phyloP scores from a whole-genome alignment of 2,113 vertebrate genomes.

The Willisornis vidua region DNA sequence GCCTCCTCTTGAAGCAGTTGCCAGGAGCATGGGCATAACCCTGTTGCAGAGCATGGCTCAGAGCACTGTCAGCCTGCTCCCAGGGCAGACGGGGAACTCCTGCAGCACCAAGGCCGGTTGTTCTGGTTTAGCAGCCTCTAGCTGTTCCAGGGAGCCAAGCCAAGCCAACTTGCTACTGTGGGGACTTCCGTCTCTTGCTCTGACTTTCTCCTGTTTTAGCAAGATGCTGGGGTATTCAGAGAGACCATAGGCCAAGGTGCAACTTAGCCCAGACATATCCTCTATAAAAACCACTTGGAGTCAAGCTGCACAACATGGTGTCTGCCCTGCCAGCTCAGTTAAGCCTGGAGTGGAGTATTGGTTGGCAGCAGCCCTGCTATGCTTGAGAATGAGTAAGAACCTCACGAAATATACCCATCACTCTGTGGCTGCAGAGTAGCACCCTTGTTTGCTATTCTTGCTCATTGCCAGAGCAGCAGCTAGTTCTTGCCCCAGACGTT shows the following conservation, averaged over 20 bases:
- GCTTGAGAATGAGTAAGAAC: background rate
- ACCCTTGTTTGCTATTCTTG: background rate
- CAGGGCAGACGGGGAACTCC: background rate
- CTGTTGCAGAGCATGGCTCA: background rate
- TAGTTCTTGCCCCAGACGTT: background rate
- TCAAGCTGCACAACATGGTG: accelerated
- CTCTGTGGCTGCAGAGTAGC: background rate
- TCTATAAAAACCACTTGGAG: background rate
- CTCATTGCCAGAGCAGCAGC: background rate
- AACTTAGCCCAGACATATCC: background rate
- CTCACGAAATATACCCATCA: accelerated
- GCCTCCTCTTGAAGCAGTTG: background rate
- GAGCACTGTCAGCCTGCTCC: accelerated
- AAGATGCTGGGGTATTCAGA: background rate
- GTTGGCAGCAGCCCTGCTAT: background rate
- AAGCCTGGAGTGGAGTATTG: background rate
- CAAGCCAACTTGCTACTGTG: background rate
- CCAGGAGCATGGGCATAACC: accelerated
- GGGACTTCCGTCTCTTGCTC: background rate
- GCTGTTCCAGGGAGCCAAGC: background rate
- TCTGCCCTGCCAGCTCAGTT: background rate
- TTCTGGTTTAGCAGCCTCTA: background rate
- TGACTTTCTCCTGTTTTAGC: background rate
- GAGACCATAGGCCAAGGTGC: background rate
- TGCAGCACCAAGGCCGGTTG: background rate